Conservation (phyloP, 2,797 vertebrate genomes). For the Trachurus trachurus region DNA sequence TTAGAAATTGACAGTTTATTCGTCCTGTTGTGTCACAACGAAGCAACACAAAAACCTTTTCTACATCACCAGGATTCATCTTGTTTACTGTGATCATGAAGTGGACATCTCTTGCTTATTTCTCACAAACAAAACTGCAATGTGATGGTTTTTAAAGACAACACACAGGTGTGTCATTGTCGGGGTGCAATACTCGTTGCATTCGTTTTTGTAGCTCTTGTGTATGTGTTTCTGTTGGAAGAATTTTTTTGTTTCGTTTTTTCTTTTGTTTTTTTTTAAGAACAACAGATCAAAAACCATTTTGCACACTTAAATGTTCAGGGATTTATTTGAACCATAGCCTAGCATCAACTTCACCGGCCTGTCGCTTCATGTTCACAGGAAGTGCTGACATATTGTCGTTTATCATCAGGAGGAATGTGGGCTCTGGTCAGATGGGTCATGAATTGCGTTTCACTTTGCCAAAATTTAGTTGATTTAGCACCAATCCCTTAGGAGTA, state of each 20-base stretch:
- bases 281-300: constrained; percentile 76
- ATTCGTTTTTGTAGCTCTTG: constrained; percentile 67
- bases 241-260: not conserved
- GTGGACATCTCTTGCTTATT: constrained; percentile 55
- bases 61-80: constrained; percentile 62
- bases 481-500: constrained; percentile 62
- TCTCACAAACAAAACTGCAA: constrained; percentile 50
- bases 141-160: constrained; percentile 42
- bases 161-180: constrained; percentile 23
- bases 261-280: constrained; percentile 38
- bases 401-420: constrained; percentile 41
- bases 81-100: constrained; percentile 78
- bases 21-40: constrained; percentile 71
- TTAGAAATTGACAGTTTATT: constrained; percentile 72
- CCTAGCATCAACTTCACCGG: constrained; percentile 42
- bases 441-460: constrained; percentile 76
- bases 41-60: constrained; percentile 77
- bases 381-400: constrained; percentile 60
- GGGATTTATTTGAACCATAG: constrained; percentile 80
- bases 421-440: constrained; percentile 68
- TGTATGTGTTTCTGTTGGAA: constrained; percentile 41
- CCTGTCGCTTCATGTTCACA: constrained; percentile 66
- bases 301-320: constrained; percentile 86
- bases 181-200: constrained; percentile 41
- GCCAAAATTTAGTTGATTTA: constrained; percentile 80